A percentile compares a stretch with the other conserved stretches of the same genome.
These are phyloP conservation scores for Cotesia congregata DNA, from an alignment of 2,888 invertebrate species.

Conservation along the genomic window DNA sequence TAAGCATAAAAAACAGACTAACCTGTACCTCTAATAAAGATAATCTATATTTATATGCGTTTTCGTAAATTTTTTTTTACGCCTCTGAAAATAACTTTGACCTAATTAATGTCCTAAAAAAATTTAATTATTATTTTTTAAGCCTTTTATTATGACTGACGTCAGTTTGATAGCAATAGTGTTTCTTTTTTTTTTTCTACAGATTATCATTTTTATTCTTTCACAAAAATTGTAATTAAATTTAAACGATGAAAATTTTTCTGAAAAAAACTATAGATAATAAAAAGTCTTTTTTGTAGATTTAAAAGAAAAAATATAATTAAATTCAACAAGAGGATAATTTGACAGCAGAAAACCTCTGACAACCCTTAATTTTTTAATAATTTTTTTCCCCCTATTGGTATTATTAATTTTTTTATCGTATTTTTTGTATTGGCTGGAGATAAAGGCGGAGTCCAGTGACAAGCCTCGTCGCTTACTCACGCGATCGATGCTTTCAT, in stretches of 20 bases:
- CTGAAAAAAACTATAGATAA: neutral
- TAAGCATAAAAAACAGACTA: neutral
- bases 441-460: conserved; percentile 32
- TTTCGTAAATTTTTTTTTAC: neutral
- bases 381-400: neutral
- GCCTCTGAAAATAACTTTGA: neutral
- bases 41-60: neutral
- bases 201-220: neutral
- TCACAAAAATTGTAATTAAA: too few species aligned
- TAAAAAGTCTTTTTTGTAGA: neutral
- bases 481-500: conserved; percentile 54
- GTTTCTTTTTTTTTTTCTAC: neutral
- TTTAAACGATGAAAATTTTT: neutral
- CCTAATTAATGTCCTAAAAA: neutral
- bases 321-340: too few species aligned
- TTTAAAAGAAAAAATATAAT: neutral
- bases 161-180: too few species aligned
- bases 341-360: too few species aligned
- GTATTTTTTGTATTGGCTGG: neutral
- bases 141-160: too few species aligned
- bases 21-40: neutral
- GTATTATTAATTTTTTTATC: neutral
- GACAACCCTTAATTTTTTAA: neutral
- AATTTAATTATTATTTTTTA: neutral
- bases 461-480: conserved; percentile 29